Base-by-base conservation (phyloP, 1,140 invertebrate species). In the Kradibia gibbosae region DNA sequence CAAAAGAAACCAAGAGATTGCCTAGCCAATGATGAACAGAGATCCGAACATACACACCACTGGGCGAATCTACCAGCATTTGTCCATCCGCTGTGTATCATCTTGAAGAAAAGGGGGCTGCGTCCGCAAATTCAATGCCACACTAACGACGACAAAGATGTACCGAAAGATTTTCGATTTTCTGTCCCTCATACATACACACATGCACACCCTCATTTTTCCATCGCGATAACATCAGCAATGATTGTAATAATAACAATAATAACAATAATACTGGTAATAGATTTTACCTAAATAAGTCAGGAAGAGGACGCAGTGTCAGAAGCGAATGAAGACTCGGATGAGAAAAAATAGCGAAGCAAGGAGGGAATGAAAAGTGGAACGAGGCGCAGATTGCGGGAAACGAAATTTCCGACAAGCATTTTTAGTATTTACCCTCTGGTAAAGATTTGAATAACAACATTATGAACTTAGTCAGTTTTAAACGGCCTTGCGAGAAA, bases 81-180 rank as follows among this genome's bases (percentile, higher is more conserved):
- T 65, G 3, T 62, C 60, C 15, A 22, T 28, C 20, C 42, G 60
- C 57, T 67, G 17, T 77, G 50, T 65, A 67, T 67, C 75, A 77
- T 77, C 57, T 67, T 36, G 25, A 77, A 65, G 75, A 77, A 76
- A 45, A n/a, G 36, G n/a, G 15, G 53, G 20, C 45, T 55, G 50
- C 62, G 36, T 36, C 2, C 50, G 3, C 20, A 53, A 45, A 39
- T 36, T 62, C 74, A 76, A 76, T 76, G 74, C 34, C 74, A n/a
- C 31, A 62, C 74, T 76, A 76, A 76, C 74, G 55, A 60, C 55
- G 55, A 65, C 7, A 31, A 65, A 20, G 60, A 5, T 36, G 60
- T 28, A 3, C 3, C 72, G 34, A 75, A 48, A 28, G 31, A 45
- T 77, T 77, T 50, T 20, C 60, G 20, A n/a, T 31, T 25, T 71